Evolutionary conservation across 1,140 invertebrate genomes (phyloP), one percentile per base, ranked within the genome.

Genomic region (Himalopsyche phryganea): DNA sequence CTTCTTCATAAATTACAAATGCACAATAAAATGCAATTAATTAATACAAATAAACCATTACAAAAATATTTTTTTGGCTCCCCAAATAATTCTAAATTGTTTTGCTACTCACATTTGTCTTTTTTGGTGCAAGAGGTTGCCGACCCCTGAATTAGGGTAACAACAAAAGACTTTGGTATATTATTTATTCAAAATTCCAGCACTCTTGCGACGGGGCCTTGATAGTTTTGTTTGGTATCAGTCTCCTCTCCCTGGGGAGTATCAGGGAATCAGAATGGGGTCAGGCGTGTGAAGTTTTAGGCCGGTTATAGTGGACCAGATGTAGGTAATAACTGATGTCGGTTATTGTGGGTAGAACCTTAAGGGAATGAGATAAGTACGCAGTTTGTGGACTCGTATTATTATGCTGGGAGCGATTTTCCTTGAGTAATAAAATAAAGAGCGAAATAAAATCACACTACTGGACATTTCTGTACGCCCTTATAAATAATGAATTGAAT

Each of bases 241-340:
- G 23, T 17, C 3, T 3, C 58, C 13, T 1, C 36, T 62, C 54
- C 54, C 38, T 13, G 23, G 54, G 50, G 54, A 51, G 46, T 55
- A 38, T 48, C 59, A n/a, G 40, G 28, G 53, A 47, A 46, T 51
- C 59, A 50, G 47, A 58, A 56, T 14, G 40, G 51, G 47, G 28
- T 52, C 53, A 20, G 36, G 23, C 42, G 36, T 42, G 48, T 33
- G 36, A 55, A 61, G 47, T 61, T 61, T 60, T 23, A 50, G 58
- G 53, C 38, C 44, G 45, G 60, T 62, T 62, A 62, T 62, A 58
- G 60, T 50, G 49, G 50, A 32, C 48, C 58, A 53, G 58, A 60
- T 60, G 58, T 53, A 60, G 50, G 60, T 57, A 62, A 62, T 62
- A 62, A 62, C 60, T 56, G 60, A 62, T 62, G 60, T 58, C 60